A percentile compares a stretch with the other conserved stretches of the same genome.
Evolutionary conservation across 2,113 vertebrate genomes (phyloP).

Genomic region (Vombatus ursinus): DNA sequence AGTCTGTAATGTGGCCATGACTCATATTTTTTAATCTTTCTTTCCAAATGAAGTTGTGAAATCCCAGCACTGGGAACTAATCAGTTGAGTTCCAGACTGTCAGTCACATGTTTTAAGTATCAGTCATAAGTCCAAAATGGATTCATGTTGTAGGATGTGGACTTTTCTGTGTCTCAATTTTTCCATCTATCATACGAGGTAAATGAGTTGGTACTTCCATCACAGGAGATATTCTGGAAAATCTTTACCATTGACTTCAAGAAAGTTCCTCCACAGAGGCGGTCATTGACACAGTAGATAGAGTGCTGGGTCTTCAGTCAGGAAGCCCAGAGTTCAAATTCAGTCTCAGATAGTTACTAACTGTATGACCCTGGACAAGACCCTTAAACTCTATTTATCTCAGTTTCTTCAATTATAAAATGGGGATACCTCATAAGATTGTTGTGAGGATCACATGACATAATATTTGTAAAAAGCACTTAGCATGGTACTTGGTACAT

Average conservation of each 20-base stretch:
- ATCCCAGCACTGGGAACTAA: not conserved
- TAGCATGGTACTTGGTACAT: not conserved
- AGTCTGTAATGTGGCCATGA: not conserved
- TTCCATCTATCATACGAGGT: not conserved
- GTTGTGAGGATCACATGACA: not conserved
- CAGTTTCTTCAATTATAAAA: not conserved
- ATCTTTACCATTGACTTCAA: not conserved
- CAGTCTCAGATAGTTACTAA: not conserved
- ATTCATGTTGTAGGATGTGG: not conserved
- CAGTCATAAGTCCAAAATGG: not conserved
- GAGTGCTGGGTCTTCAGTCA: not conserved
- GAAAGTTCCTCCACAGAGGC: not conserved
- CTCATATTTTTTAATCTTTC: not conserved
- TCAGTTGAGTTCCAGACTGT: not conserved
- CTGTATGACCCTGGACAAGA: not conserved
- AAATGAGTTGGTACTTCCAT: not conserved
- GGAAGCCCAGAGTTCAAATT: not conserved
- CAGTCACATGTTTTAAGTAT: not conserved
- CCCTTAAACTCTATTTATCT: not conserved
- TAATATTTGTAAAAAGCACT: not conserved
- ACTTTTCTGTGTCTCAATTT: not conserved
- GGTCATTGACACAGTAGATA: not conserved
- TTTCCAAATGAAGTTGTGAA: not conserved
- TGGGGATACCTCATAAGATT: not conserved
- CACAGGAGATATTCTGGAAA: not conserved